Evolutionary conservation across 92 coral and sea anemone genomes (phyloP).

Genomic region (Muricea muricata): DNA sequence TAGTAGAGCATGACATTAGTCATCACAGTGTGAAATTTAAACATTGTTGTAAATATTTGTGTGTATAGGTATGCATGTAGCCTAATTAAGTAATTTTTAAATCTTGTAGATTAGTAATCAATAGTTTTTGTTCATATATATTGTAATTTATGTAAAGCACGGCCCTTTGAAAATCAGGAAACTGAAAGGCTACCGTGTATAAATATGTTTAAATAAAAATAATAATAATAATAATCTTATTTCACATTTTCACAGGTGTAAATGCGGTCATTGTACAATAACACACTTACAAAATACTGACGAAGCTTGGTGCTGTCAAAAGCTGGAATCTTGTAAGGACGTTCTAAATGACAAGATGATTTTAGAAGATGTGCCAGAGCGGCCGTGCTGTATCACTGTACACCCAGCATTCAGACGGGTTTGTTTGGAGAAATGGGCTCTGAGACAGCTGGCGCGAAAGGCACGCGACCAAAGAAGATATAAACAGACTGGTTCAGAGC

Average conservation of each 20-base stretch:
- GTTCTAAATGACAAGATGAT: background rate
- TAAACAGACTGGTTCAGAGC: constrained; percentile 43
- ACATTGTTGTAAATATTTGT: no score
- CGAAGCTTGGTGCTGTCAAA: constrained; percentile 35
- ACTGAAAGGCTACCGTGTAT: no score
- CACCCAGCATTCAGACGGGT: constrained; percentile 54
- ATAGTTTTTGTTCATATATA: no score
- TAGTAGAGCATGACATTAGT: no score
- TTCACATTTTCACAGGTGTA: constrained; percentile 45
- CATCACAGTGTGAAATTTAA: no score
- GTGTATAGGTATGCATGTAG: no score
- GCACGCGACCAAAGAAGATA: constrained; percentile 42
- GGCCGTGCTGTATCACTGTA: constrained; percentile 50
- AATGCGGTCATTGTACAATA: constrained; percentile 26
- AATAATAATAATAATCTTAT: no score
- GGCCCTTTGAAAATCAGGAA: no score
- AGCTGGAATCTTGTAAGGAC: background rate
- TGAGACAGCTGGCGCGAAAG: constrained; percentile 44
- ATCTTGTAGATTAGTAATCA: no score
- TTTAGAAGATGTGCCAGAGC: background rate
- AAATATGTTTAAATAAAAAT: no score
- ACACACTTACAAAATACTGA: constrained; percentile 27
- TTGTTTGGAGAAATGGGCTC: constrained; percentile 60
- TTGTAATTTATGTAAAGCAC: no score
- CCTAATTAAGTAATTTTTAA: no score